phyloP scores from a whole-genome alignment of 2,888 invertebrate genomes.

The Rambutsinella grinnellia region DNA sequence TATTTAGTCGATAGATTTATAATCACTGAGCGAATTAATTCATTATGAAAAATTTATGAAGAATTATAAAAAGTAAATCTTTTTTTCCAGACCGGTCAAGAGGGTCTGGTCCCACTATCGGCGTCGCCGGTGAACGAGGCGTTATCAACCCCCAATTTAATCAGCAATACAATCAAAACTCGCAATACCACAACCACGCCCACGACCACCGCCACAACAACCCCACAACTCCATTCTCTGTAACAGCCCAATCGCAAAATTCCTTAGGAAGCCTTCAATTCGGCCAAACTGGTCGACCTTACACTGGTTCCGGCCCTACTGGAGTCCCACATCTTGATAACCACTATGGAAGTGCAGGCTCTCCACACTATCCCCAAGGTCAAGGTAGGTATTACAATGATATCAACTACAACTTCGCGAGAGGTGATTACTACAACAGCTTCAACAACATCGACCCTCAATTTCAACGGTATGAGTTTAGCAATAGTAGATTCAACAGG shows the following conservation, averaged over 20 bases:
- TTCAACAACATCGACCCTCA: background rate
- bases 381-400: conserved; percentile 35
- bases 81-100: too few relatives aligned
- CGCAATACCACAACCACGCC: conserved; percentile 11
- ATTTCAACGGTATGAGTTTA: background rate
- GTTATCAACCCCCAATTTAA: conserved; percentile 23
- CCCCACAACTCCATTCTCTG: conserved; percentile 20
- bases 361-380: conserved; percentile 17
- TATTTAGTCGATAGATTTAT: too few relatives aligned
- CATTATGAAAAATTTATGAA: too few relatives aligned
- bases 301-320: background rate
- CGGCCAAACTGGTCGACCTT: conserved; percentile 14
- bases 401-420: conserved; percentile 4
- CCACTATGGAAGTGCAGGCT: conserved; percentile 9
- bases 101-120: conserved; percentile 10
- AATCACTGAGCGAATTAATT: too few relatives aligned
- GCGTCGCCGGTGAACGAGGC: conserved; percentile 32
- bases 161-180: background rate
- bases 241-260: conserved; percentile 31
- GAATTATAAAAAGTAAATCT: too few relatives aligned
- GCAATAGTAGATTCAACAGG: background rate
- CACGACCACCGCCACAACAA: background rate
- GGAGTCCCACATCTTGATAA: background rate
- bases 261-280: conserved; percentile 26
- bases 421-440: background rate